phyloP scores from a whole-genome alignment of 2,113 vertebrate species.

The Maccullochella peelii region DNA sequence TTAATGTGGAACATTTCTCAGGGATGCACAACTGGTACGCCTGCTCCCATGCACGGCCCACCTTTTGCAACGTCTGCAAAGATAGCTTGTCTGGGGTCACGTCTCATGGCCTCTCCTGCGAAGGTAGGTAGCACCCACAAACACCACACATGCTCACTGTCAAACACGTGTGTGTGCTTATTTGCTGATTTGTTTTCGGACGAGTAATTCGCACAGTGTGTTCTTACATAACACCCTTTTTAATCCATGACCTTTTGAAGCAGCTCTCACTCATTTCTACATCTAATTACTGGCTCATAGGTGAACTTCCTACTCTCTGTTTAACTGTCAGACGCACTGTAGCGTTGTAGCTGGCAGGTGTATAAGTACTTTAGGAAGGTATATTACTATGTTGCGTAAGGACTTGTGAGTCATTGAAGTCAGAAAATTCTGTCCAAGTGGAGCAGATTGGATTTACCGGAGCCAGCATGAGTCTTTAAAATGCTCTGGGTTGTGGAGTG shows the following conservation, averaged over 20 bases:
- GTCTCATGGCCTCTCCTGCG: constrained; percentile 97
- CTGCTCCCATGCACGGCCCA: constrained; percentile 98
- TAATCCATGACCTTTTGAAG: neutral
- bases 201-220: neutral
- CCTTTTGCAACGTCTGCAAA: constrained; percentile 98
- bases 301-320: neutral
- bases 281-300: constrained; percentile 16
- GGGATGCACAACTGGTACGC: constrained; percentile 99
- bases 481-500: constrained; percentile 15
- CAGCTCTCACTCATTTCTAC: neutral
- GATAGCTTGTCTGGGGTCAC: constrained; percentile 98
- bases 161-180: neutral
- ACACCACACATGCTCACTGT: neutral
- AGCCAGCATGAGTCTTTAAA: constrained; percentile 42
- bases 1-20: constrained; percentile 99
- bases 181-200: neutral
- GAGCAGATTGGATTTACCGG: constrained; percentile 7
- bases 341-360: neutral
- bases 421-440: constrained; percentile 24
- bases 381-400: neutral
- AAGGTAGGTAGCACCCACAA: constrained; percentile 92
- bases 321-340: neutral
- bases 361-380: constrained; percentile 7
- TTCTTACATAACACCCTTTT: constrained; percentile 13
- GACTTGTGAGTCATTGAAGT: constrained; percentile 16